Evolutionary conservation across 2,113 vertebrate species (phyloP), one percentile per base, ranked within the genome.

Genomic region (Prietella phreatophila): DNA sequence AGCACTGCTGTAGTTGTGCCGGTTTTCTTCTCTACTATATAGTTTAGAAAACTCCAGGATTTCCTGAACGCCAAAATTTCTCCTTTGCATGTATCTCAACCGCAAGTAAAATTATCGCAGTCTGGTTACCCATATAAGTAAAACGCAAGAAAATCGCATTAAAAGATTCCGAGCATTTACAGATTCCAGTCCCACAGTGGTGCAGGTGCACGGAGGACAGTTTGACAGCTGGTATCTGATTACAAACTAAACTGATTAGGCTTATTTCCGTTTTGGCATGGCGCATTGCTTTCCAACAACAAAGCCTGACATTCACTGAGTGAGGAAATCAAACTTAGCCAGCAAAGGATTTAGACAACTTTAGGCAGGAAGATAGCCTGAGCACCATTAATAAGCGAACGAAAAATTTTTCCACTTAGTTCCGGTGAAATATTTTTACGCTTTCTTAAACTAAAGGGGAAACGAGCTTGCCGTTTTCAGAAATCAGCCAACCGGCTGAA

Each of bases 211-310:
- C 19, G 55, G 79, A 82, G 13, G 30, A 82, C 79, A 39, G 0
- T 60, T 82, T 61, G 56, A 82, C 80, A 82, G 80, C 56, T 82
- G 80, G 80, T 82, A 39, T 61, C 80, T 82, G 56, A 82, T 82
- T 82, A 60, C 56, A 39, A 82, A 82, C 56, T 42, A 61, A 82
- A 82, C 80, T 82, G 80, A 82, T 82, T 61, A 61, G 56, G 56
- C 33, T 82, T 61, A 82, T 82, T 61, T 39, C 80, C 80, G 61
- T 82, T 82, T 82, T 61, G 20, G 56, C 55, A 82, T 82, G 55
- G 33, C 22, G 20, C 56, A 25, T 82, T 11, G 80, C 55, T 39
- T 81, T 82, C 80, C 56, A 82, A 42, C 80, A 82, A 82, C 53
- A 56, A 81, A 30, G n/a, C 33, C 56, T 60, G 56, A 39, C 27